phyloP scores from a whole-genome alignment of 1,140 invertebrate species.

The Elysia chlorotica region DNA sequence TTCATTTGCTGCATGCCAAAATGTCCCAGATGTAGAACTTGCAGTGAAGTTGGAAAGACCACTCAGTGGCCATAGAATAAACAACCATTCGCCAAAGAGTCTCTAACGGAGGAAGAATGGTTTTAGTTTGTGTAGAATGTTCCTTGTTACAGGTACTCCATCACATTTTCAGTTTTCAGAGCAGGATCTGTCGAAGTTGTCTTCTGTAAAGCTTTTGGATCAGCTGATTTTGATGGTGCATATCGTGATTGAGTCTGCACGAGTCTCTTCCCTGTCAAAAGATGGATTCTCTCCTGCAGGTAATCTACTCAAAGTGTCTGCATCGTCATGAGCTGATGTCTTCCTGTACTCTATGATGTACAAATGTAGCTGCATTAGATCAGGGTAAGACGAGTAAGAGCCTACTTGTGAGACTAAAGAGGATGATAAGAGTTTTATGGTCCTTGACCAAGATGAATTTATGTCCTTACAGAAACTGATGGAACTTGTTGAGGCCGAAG shows the following conservation, averaged over 20 bases:
- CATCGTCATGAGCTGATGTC: constrained; percentile 27
- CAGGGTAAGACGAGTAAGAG: constrained; percentile 56
- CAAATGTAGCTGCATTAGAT: constrained; percentile 47
- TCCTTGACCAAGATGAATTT: constrained; percentile 53
- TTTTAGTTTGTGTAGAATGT: no score
- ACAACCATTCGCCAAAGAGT: no score
- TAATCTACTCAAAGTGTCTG: constrained; percentile 29
- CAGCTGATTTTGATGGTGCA: constrained; percentile 46
- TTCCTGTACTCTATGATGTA: constrained; percentile 46
- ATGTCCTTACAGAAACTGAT: constrained; percentile 64
- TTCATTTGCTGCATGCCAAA: not conserved
- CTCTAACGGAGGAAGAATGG: no score
- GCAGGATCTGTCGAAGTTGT: no score
- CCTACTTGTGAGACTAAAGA: constrained; percentile 49
- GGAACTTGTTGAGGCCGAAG: constrained; percentile 64
- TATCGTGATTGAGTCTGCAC: constrained; percentile 25
- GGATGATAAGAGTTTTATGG: constrained; percentile 55
- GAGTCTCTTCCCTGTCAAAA: constrained; percentile 5
- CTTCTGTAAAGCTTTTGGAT: no score
- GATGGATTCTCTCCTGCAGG: not conserved
- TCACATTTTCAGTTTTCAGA: no score
- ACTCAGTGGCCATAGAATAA: no score
- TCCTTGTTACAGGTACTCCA: no score
- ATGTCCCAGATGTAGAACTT: not conserved
- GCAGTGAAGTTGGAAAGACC: no score